phyloP scores from a whole-genome alignment of 2,888 invertebrate genomes.

The Tetropium fuscum region DNA sequence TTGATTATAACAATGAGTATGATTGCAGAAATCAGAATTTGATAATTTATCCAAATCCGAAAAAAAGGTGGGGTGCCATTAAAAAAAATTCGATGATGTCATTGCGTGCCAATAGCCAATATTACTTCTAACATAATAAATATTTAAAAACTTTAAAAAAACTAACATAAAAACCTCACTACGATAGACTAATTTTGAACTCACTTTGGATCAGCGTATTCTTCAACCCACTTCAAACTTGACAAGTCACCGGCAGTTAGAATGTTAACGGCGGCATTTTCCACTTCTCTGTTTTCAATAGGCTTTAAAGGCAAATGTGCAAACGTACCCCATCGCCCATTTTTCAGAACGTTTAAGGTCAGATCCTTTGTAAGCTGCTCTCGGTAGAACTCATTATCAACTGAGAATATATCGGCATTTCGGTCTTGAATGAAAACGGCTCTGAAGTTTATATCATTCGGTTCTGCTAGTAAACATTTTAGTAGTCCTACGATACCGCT shows the following conservation, averaged over 20 bases:
- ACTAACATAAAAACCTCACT: too few species aligned
- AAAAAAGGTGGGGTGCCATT: too few species aligned
- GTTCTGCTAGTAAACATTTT: conserved; percentile 43
- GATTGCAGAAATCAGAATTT: too few species aligned
- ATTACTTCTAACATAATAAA: too few species aligned
- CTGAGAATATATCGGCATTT: conserved; percentile 40
- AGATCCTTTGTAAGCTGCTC: conserved; percentile 48
- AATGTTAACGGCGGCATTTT: conserved; percentile 66
- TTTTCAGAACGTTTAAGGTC: conserved; percentile 45
- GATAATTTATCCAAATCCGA: too few species aligned
- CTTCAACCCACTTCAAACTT: conserved; percentile 83
- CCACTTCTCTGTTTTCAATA: conserved; percentile 27
- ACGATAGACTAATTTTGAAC: too few species aligned
- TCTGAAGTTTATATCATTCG: conserved; percentile 34
- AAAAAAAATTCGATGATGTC: too few species aligned
- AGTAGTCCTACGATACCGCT: conserved; percentile 51
- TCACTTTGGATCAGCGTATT: conserved; percentile 59
- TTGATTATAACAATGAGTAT: too few species aligned
- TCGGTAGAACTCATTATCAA: conserved; percentile 41
- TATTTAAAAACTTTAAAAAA: too few species aligned
- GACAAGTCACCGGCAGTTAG: conserved; percentile 79
- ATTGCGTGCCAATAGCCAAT: too few species aligned
- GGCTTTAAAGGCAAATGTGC: conserved; percentile 39
- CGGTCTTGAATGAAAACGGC: conserved; percentile 42
- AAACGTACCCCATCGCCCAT: conserved; percentile 51